phyloP scores from a whole-genome alignment of 2,113 vertebrate genomes.

The Cathartes aura region DNA sequence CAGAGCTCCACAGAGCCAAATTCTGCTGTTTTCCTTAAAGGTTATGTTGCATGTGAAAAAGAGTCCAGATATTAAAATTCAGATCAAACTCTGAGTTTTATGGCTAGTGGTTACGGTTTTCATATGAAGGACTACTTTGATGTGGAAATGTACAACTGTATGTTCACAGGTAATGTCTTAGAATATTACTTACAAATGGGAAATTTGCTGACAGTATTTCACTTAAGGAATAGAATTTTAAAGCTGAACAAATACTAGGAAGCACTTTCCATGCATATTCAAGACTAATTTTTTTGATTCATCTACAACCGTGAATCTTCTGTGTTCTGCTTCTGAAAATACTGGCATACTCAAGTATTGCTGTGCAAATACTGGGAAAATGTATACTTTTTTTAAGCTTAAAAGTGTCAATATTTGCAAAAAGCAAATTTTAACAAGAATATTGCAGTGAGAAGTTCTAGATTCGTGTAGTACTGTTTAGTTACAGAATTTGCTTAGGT shows the following conservation, averaged over 20 bases:
- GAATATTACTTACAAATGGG: neutral
- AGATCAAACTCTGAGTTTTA: neutral
- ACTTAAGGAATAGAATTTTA: neutral
- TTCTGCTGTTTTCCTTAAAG: neutral
- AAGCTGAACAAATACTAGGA: neutral
- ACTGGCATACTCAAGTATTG: accelerated
- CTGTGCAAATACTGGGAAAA: neutral
- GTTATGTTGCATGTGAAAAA: neutral
- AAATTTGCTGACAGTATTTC: neutral
- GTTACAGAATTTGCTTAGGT: neutral
- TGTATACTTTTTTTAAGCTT: neutral
- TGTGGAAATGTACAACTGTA: neutral
- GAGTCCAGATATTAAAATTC: neutral
- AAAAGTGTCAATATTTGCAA: neutral
- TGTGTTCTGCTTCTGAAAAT: neutral
- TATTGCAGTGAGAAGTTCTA: neutral
- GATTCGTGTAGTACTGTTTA: neutral
- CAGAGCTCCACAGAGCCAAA: neutral
- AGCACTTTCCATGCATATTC: neutral
- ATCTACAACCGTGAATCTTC: neutral
- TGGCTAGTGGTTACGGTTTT: neutral
- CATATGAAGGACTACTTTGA: neutral
- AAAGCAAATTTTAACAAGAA: neutral
- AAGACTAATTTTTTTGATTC: neutral
- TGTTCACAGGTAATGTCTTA: neutral